Base-by-base conservation (phyloP, 37 sponge, comb jelly and placozoan genomes). In the Halichondria panicea region DNA sequence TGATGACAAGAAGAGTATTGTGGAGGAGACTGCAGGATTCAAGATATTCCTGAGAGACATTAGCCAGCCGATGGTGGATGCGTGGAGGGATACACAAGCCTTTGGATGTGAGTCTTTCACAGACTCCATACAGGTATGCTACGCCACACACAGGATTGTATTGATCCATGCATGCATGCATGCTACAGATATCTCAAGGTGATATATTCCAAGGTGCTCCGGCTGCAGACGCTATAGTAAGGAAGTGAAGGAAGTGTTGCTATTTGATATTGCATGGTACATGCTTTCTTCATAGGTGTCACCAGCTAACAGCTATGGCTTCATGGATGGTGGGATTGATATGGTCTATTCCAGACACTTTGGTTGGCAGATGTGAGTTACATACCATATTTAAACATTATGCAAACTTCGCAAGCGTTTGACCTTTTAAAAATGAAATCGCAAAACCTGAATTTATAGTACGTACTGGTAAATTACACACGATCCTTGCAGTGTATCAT, bases 301-400 rank as follows among this genome's bases (percentile, higher is more conserved):
- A 25, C 92, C 92, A 40, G 92, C 92, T 24, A 91, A 91, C 50
- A 91, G 92, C 75, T 91, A 83, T 79, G 92, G 92, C 3, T 91
- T 91, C 77, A 91, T 91, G 92, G 92, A 91, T 59, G 92, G 92
- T 12, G 92, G 92, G 0, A 91, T 91, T 64, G 92, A 91, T 72
- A 81, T 83, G 83, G 87, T 46, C 34, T 91, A 86, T 48, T 78
- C 88, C 31, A 33, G 32, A 43, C 76, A 86, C 71, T 91, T 91
- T 75, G 92, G 92, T 46, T 91, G 92, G 92, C 84, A 86, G 39
- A 86, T 91, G 89, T 89, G 34, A 89, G 78, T 13, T 9, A 2
- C 15, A 13, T 11, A 42, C n/a, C 39, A 27, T 38, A 27, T 75
- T 6, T 61, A 35, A 12, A n/a, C n/a, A n/a, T n/a, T n/a, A n/a